These are phyloP conservation scores for Syngnathus typhle DNA, from an alignment of 2,113 vertebrate species.

Conservation along the genomic window DNA sequence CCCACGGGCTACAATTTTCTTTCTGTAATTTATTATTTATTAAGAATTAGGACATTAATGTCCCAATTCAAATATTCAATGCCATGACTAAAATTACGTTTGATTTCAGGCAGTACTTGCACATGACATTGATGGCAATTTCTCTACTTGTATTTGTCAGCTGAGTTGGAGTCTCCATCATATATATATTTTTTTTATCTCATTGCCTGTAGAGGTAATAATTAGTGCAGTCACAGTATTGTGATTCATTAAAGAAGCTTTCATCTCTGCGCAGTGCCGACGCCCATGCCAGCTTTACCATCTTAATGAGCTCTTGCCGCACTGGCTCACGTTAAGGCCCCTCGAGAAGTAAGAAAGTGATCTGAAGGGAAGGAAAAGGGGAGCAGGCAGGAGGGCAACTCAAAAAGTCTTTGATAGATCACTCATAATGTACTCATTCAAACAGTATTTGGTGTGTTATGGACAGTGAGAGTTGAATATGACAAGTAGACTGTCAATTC, in stretches of 20 bases:
- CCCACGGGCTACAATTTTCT: no score
- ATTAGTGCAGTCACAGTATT: slow-evolving; percentile 51
- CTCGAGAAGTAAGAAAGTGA: slow-evolving; percentile 23
- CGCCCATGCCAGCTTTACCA: slow-evolving; percentile 12
- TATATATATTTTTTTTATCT: slow-evolving; percentile 27
- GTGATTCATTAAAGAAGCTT: slow-evolving; percentile 54
- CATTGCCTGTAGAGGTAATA: slow-evolving; percentile 52
- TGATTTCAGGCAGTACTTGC: neutral
- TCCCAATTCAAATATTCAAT: no score
- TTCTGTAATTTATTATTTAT: no score
- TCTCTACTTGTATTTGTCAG: slow-evolving; percentile 13
- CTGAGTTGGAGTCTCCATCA: slow-evolving; percentile 16
- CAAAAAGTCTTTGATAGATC: slow-evolving; percentile 36
- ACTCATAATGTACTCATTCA: slow-evolving; percentile 4
- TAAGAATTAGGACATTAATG: no score
- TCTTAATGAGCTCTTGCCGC: slow-evolving; percentile 54
- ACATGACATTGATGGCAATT: neutral
- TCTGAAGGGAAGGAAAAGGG: slow-evolving; percentile 27
- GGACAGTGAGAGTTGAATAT: slow-evolving; percentile 18
- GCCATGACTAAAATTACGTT: no score
- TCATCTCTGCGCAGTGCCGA: slow-evolving; percentile 39
- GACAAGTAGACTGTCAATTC: slow-evolving; percentile 8
- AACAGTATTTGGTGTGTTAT: slow-evolving; percentile 14
- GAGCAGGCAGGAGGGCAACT: slow-evolving; percentile 31
- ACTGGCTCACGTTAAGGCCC: slow-evolving; percentile 27